These are phyloP conservation scores for Heterotilapia buettikoferi DNA, from an alignment of 2,113 vertebrate species.

Conservation along the genomic window DNA sequence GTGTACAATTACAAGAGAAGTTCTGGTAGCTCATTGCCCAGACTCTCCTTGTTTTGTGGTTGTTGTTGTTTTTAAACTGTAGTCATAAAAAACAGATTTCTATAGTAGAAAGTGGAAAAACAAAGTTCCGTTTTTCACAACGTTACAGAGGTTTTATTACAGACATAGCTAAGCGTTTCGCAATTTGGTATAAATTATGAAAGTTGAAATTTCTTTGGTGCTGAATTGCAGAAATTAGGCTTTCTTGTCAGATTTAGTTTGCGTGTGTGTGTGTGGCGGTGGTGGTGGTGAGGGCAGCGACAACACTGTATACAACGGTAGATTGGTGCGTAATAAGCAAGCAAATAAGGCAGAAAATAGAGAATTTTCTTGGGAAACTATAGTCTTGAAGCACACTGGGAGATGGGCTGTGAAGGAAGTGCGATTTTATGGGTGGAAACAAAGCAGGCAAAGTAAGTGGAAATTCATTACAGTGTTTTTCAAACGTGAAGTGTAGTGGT, in stretches of 20 bases:
- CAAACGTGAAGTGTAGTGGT: not conserved
- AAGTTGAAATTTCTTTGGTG: not conserved
- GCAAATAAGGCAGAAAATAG: not conserved
- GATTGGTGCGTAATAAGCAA: not conserved
- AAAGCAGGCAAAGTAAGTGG: not conserved
- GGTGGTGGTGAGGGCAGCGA: not conserved
- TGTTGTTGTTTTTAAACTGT: not conserved
- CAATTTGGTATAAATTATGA: not conserved
- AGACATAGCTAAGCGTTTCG: not conserved
- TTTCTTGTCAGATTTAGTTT: not conserved
- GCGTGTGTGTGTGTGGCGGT: fast-evolving
- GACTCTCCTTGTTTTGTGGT: not conserved
- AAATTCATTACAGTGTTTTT: not conserved
- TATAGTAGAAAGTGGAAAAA: not conserved
- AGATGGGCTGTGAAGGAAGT: not conserved
- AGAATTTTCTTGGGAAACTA: not conserved
- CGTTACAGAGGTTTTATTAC: not conserved
- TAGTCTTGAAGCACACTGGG: not conserved
- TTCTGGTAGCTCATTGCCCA: not conserved
- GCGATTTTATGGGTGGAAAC: not conserved
- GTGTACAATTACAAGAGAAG: not conserved
- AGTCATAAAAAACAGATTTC: not conserved
- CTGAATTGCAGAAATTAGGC: not conserved
- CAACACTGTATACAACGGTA: not conserved
- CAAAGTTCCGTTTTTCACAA: not conserved